Evolutionary conservation across 1,140 invertebrate genomes (phyloP).

Genomic region (Anoplophora glabripennis): DNA sequence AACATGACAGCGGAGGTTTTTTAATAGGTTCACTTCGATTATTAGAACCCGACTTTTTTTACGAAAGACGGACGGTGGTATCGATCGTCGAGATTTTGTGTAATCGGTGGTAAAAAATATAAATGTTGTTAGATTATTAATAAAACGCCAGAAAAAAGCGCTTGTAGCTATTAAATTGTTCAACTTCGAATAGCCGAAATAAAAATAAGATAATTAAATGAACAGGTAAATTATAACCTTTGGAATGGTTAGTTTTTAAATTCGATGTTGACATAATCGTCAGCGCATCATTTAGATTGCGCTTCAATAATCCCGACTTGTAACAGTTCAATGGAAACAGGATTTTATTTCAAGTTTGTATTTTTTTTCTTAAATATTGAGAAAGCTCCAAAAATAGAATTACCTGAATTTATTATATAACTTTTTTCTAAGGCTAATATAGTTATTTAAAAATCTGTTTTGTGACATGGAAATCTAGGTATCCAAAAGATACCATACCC

Average conservation of each 20-base stretch:
- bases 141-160: background rate
- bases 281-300: background rate
- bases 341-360: background rate
- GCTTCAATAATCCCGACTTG: background rate
- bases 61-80: background rate
- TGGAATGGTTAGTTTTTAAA: background rate
- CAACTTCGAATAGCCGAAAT: background rate
- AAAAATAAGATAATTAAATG: background rate
- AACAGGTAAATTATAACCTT: background rate
- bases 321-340: background rate
- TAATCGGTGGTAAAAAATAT: background rate
- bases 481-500: too few species aligned
- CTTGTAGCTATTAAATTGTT: background rate
- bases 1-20: slow-evolving; percentile 22
- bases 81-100: background rate
- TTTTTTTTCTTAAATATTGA: too few species aligned
- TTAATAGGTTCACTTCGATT: background rate
- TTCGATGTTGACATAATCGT: background rate
- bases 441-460: too few species aligned
- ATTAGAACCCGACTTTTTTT: background rate
- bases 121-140: background rate
- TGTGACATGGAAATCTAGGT: too few species aligned
- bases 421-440: too few species aligned
- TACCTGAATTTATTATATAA: too few species aligned
- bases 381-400: too few species aligned